These are phyloP conservation scores for Atrina japonica DNA, from an alignment of 2,888 invertebrate species.

Conservation along the genomic window DNA sequence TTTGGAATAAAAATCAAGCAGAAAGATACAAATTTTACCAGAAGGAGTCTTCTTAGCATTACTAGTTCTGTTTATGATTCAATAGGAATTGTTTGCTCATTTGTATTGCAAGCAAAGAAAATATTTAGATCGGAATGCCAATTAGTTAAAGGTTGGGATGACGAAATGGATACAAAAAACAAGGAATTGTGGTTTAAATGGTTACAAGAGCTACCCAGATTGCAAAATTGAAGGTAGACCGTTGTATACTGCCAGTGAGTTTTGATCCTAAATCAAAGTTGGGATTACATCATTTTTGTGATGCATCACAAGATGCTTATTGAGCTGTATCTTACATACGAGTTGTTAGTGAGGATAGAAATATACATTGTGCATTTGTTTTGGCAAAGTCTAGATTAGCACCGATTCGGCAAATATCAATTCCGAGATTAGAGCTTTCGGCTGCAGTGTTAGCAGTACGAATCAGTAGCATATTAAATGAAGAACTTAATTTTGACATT, in stretches of 20 bases:
- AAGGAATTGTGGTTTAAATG: constrained; percentile 3
- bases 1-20: constrained; percentile 30
- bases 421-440: constrained; percentile 48
- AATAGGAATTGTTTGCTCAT: background rate
- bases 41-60: constrained; percentile 5
- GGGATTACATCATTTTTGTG: constrained; percentile 48
- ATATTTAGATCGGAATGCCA: background rate
- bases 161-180: background rate
- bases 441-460: constrained; percentile 50
- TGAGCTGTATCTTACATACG: constrained; percentile 41
- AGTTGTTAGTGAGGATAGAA: background rate
- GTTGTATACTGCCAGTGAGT: constrained; percentile 34
- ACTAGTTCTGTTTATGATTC: background rate
- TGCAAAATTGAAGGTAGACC: constrained; percentile 19
- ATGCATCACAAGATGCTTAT: constrained; percentile 38
- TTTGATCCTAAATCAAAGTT: constrained; percentile 28
- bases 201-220: constrained; percentile 24
- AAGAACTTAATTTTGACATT: constrained; percentile 35
- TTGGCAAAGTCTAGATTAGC: constrained; percentile 45
- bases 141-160: constrained; percentile 5
- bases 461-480: constrained; percentile 36
- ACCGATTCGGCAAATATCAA: constrained; percentile 38
- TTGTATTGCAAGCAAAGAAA: background rate
- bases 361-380: constrained; percentile 33
- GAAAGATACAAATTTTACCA: constrained; percentile 27